These are phyloP conservation scores for Daboia siamensis DNA, from an alignment of 2,113 vertebrate genomes.

Conservation along the genomic window DNA sequence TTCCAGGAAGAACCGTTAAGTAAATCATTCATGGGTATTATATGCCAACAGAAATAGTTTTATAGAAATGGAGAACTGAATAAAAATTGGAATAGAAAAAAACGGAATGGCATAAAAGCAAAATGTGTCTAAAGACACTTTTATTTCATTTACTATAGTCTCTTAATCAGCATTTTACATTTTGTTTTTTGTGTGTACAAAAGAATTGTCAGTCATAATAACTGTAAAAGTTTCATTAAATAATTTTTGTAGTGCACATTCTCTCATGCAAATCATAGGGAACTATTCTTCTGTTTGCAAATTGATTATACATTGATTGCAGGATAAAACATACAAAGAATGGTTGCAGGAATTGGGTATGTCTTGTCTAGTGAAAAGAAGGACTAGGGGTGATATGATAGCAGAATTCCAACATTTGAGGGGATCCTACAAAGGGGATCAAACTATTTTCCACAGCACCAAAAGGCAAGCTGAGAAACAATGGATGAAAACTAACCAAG, in stretches of 20 bases:
- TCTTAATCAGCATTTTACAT: slow-evolving; percentile 4
- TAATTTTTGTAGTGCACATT: neutral
- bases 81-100: slow-evolving; percentile 23
- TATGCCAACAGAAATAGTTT: slow-evolving; percentile 40
- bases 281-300: neutral
- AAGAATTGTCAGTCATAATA: neutral
- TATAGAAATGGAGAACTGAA: slow-evolving; percentile 29
- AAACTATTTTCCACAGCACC: neutral
- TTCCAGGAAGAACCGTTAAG: slow-evolving; percentile 38
- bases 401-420: neutral
- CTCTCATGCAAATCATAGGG: neutral
- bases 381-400: neutral
- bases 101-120: neutral
- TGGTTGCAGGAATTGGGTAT: neutral
- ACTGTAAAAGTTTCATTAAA: neutral
- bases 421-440: neutral
- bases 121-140: neutral
- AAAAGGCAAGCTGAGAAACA: neutral
- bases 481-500: neutral
- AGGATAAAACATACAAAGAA: neutral
- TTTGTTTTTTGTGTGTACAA: neutral
- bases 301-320: neutral
- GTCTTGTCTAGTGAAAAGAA: neutral
- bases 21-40: slow-evolving; percentile 46
- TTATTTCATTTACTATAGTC: slow-evolving; percentile 18